Base-by-base conservation (phyloP, 2,113 vertebrate genomes). In the Tamias sibiricus region DNA sequence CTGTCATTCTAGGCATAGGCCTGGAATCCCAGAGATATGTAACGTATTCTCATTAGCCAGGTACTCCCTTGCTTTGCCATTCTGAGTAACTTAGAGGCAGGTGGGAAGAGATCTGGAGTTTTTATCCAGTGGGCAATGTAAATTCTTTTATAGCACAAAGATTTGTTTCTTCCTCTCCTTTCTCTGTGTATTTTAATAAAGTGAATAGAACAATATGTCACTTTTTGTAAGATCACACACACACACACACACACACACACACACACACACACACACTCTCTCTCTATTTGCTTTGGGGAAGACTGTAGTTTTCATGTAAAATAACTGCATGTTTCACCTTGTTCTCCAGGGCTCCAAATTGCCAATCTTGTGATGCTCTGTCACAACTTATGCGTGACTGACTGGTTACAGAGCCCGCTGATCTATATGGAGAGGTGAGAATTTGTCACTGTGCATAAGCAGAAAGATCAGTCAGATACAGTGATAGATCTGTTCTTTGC, bases 391-490 rank as follows among this genome's bases (percentile, higher is more conserved):
- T 80, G 98, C 0, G 6, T 98, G 97, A 98, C 97, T 98, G 98
- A 98, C 97, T 98, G 97, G 98, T 97, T 98, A 97, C 97, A 97
- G 97, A 98, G 98, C 89, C 93, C 80, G 97, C 98, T 98, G 98
- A 98, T 99, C 98, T 99, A 98, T 98, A 98, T 94, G 97, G 98
- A 98, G 98, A 98, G 97, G 98, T 98, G 98, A 98, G 98, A 98
- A 98, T 98, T 98, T 99, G 98, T 98, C 98, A 98, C 97, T 97
- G 97, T 98, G 98, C 97, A 98, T 98, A 98, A 98, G 97, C 95
- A 98, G 97, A 98, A 97, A 98, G 98, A 99, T 98, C 98, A 99
- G 97, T 98, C 98, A 98, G 98, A 98, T 98, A 97, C 0, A 97
- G 97, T 97, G 98, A 99, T 98, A 98, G 98, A 98, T 98, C 97